Conservation (phyloP, 2,113 vertebrate species). For the Capreolus pygargus region DNA sequence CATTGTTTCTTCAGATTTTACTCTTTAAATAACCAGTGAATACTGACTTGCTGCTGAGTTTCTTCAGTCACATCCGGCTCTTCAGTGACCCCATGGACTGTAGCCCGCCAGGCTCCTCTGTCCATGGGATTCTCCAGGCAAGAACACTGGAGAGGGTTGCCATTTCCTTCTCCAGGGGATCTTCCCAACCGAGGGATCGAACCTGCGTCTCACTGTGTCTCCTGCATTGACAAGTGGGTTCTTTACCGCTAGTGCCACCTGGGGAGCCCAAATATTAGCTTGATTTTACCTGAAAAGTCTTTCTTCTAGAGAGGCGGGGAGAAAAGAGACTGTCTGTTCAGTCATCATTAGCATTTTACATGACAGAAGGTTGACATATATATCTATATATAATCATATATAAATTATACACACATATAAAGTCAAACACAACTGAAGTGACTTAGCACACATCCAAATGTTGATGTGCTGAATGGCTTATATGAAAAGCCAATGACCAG, state of each 20-base stretch:
- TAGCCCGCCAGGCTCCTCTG: background rate
- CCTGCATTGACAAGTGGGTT: background rate
- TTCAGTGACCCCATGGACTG: background rate
- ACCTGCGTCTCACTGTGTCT: rapidly evolving
- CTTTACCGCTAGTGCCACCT: background rate
- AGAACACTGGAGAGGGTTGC: background rate
- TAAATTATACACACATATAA: background rate
- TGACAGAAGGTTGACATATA: background rate
- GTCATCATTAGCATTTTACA: background rate
- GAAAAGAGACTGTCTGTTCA: background rate
- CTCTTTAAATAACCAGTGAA: background rate
- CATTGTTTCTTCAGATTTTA: background rate
- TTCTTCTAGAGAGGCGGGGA: background rate
- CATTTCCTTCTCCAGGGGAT: background rate
- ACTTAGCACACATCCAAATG: background rate
- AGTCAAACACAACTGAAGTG: background rate
- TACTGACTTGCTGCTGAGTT: background rate
- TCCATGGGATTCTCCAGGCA: background rate
- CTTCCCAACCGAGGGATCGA: background rate
- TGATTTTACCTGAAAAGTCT: background rate
- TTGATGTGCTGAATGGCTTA: background rate
- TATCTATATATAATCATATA: background rate
- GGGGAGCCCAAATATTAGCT: background rate
- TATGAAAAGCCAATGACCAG: background rate
- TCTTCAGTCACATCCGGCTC: background rate